Percentiles rank a stretch among this genome's conserved stretches.
phyloP scores from a whole-genome alignment of 2,888 invertebrate genomes.

The Diabrotica balteata region DNA sequence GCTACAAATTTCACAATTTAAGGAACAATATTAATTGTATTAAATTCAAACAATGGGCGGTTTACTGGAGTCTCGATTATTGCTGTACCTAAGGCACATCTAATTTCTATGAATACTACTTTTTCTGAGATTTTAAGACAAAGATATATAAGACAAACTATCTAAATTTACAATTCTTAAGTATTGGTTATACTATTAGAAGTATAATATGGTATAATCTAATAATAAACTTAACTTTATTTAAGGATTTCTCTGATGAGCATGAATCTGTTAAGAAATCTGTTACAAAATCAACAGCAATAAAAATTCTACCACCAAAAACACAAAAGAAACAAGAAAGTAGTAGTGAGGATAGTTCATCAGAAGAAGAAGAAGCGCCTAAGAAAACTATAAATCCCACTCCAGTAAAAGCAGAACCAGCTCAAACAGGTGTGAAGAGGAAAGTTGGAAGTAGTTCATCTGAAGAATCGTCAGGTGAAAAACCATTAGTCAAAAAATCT shows the following conservation, averaged over 20 bases:
- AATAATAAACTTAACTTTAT: neutral
- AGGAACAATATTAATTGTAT: too few relatives aligned
- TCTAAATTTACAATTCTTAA: too few relatives aligned
- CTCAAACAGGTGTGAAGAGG: constrained; percentile 5
- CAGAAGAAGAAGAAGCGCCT: constrained; percentile 41
- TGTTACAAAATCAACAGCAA: constrained; percentile 13
- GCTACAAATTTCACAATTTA: too few relatives aligned
- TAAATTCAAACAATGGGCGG: too few relatives aligned
- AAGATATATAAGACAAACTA: too few relatives aligned
- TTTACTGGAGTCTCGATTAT: too few relatives aligned
- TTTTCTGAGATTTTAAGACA: too few relatives aligned
- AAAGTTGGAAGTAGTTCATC: constrained; percentile 39
- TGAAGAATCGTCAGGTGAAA: constrained; percentile 34
- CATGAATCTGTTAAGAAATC: constrained; percentile 24
- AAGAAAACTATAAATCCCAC: constrained; percentile 33
- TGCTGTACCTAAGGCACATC: too few relatives aligned
- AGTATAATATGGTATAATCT: too few relatives aligned
- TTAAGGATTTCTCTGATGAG: constrained; percentile 20
- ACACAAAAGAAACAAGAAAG: constrained; percentile 29
- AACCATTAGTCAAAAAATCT: constrained; percentile 28
- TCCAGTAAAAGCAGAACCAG: constrained; percentile 14
- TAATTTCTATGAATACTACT: too few relatives aligned
- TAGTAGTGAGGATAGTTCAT: constrained; percentile 42
- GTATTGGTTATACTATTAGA: too few relatives aligned
- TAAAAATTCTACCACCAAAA: constrained; percentile 16